phyloP scores from a whole-genome alignment of 2,888 invertebrate species.

The Polia nebulosa region DNA sequence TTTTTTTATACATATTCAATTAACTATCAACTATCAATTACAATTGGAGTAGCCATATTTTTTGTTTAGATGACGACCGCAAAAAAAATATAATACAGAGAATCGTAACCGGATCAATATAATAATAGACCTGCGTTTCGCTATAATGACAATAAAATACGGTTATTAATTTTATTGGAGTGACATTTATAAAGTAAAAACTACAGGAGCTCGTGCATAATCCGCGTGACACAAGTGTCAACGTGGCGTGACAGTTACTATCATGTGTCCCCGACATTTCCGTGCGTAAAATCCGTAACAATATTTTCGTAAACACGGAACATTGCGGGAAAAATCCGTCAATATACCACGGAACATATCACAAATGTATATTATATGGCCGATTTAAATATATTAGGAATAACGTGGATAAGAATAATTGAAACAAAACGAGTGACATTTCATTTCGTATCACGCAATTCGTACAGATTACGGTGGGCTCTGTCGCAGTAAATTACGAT shows the following conservation, averaged over 20 bases:
- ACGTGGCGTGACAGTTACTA: constrained; percentile 46
- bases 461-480: constrained; percentile 74
- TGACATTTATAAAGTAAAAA: constrained; percentile 42
- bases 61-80: constrained; percentile 41
- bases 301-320: constrained; percentile 44
- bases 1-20: constrained; percentile 61
- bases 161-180: constrained; percentile 16
- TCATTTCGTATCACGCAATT: constrained; percentile 81
- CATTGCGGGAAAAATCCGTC: constrained; percentile 46
- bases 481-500: constrained; percentile 68
- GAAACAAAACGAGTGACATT: constrained; percentile 81
- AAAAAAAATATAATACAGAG: constrained; percentile 52
- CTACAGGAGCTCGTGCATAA: constrained; percentile 30
- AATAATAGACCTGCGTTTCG: constrained; percentile 34
- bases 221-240: constrained; percentile 50
- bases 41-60: constrained; percentile 58
- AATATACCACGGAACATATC: constrained; percentile 58
- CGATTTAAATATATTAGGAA: constrained; percentile 72
- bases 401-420: constrained; percentile 76
- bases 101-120: constrained; percentile 49
- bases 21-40: constrained; percentile 65
- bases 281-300: constrained; percentile 56
- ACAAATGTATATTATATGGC: constrained; percentile 56
- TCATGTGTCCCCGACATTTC: constrained; percentile 41
- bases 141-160: constrained; percentile 32